A percentile compares a stretch with the other conserved stretches of the same genome.
Evolutionary conservation across 2,113 vertebrate species (phyloP).

Genomic region (Callochromis pleurospilus): DNA sequence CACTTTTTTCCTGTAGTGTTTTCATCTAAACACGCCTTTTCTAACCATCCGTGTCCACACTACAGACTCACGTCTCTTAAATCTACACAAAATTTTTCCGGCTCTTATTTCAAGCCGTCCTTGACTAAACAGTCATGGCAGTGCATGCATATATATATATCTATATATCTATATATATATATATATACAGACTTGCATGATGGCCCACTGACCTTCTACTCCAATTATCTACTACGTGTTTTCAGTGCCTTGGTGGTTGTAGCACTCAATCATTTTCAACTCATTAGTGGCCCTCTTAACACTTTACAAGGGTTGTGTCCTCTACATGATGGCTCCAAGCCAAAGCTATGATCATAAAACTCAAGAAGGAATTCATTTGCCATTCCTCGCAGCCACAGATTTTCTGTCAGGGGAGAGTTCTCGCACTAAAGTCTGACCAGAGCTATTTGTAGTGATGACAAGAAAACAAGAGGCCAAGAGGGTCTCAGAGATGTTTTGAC

Average conservation of each 20-base stretch:
- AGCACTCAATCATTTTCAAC: constrained; percentile 12
- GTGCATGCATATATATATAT: neutral
- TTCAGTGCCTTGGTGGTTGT: neutral
- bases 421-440: constrained; percentile 20
- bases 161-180: too few species aligned
- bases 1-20: neutral
- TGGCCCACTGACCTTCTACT: neutral
- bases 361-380: constrained; percentile 47
- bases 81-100: neutral
- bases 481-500: neutral
- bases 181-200: neutral
- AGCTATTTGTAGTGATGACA: constrained; percentile 32
- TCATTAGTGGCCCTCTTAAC: constrained; percentile 61
- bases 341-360: constrained; percentile 61
- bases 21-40: neutral
- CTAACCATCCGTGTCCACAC: neutral
- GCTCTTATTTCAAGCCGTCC: neutral
- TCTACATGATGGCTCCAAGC: constrained; percentile 41
- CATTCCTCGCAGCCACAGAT: constrained; percentile 52
- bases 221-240: neutral
- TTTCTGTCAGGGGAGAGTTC: constrained; percentile 34
- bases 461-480: constrained; percentile 5
- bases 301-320: constrained; percentile 62
- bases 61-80: neutral
- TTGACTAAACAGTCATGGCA: neutral